Base-by-base conservation (phyloP, 2,888 invertebrate species). In the Tethea ocularis region DNA sequence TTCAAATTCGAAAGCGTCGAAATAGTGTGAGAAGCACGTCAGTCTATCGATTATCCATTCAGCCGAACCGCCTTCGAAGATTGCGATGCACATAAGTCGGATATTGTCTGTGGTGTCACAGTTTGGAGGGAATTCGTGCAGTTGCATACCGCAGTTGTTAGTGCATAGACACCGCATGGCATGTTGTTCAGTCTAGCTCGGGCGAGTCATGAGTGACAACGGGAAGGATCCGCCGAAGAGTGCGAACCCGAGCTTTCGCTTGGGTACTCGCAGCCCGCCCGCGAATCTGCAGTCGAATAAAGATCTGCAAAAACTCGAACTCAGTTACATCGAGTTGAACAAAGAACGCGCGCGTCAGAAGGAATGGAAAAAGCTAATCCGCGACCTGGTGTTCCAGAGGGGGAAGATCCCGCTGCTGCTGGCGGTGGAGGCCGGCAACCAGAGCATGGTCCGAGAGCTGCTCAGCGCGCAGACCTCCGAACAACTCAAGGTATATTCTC, bases 391-490 rank as follows among this genome's bases (percentile, higher is more conserved):
- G 84, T 95, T 94, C 75, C 94, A 98, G 98, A 96, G 96, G 89
- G 98, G 98, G 69, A 97, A 97, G 93, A 96, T 99, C 80, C 98
- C 99, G 73, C 93, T 99, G 81, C 96, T 99, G 83, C 94, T 98
- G 87, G 98, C 99, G 59, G 97, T 98, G 75, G 98, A 99, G 90
- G 97, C 97, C 29, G 99, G 99, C 58, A 99, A 99, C 93, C 97
- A 98, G 90, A 97, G 97, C 69, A 98, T 99, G 95, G 97, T 98
- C 84, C 96, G 98, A 70, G 98, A 99, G 89, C 95, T 99, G 58
- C 94, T 99, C 69, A 95, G 96, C 77, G 96, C 97, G 75, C 96
- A 97, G 91, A 96, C 97, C 57, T 95, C 97, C 57, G 97, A 97
- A 78, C 99, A 99, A 93, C 94, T 98, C 53, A 96, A 96, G 94